These are phyloP conservation scores for Reinhardtius hippoglossoides DNA, from an alignment of 2,113 vertebrate genomes.

Conservation along the genomic window DNA sequence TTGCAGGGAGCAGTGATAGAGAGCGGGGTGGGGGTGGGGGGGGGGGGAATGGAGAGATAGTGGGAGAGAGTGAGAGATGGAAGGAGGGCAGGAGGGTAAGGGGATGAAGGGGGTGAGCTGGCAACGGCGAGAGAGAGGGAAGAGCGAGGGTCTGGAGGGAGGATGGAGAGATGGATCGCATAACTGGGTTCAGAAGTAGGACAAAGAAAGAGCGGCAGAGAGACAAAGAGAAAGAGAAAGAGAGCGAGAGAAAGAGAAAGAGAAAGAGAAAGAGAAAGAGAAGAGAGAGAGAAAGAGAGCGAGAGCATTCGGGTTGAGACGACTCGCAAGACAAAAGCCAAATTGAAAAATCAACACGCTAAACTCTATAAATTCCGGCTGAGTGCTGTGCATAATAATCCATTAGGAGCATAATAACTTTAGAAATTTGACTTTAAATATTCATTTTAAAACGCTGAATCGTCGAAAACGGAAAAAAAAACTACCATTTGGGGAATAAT, in stretches of 20 bases:
- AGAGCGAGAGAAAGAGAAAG: constrained; percentile 19
- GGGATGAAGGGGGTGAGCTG: constrained; percentile 47
- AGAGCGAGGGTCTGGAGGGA: constrained; percentile 64
- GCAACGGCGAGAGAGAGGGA: constrained; percentile 58
- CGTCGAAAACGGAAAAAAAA: constrained; percentile 35
- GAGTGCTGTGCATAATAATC: constrained; percentile 60
- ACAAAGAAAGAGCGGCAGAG: constrained; percentile 36
- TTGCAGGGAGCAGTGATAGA: constrained; percentile 66
- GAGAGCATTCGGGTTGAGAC: constrained; percentile 41
- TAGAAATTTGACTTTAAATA: constrained; percentile 57
- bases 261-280: constrained; percentile 22
- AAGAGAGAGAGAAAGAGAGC: constrained; percentile 15
- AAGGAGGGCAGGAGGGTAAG: constrained; percentile 48
- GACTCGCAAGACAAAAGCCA: constrained; percentile 23
- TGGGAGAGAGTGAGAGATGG: constrained; percentile 42
- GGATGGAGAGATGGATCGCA: constrained; percentile 66
- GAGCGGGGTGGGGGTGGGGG: constrained; percentile 10
- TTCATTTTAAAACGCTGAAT: constrained; percentile 65
- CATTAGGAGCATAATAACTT: constrained; percentile 59
- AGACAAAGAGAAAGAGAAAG: constrained; percentile 2
- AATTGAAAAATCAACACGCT: constrained; percentile 63
- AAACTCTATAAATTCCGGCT: constrained; percentile 57
- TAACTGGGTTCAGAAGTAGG: constrained; percentile 78
- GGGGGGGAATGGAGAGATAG: constrained; percentile 42
- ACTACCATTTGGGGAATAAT: constrained; percentile 62